A percentile compares a stretch with the other conserved stretches of the same genome.
phyloP scores from a whole-genome alignment of 2,888 invertebrate genomes.

The Enchytraeus crypticus region DNA sequence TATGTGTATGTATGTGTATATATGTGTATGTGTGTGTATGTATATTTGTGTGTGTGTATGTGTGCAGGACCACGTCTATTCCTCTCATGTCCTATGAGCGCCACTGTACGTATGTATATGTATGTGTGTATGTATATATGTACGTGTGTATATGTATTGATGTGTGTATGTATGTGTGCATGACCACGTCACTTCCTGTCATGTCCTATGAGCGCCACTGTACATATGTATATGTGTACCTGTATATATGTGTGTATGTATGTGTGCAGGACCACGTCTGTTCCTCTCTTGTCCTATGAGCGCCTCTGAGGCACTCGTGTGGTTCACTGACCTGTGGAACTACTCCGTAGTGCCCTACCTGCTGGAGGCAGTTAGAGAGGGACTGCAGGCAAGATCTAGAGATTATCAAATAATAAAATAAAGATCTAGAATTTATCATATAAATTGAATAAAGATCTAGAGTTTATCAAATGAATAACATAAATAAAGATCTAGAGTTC shows the following conservation, averaged over 20 bases:
- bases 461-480: too few species aligned
- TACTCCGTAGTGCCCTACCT: slow-evolving; percentile 92
- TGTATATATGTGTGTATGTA: not conserved
- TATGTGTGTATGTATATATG: not conserved
- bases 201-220: not conserved
- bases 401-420: too few species aligned
- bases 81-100: too few species aligned
- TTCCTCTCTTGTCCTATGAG: slow-evolving; percentile 64
- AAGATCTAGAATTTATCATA: too few species aligned
- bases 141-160: not conserved
- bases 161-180: too few species aligned
- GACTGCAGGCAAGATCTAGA: slow-evolving; percentile 67
- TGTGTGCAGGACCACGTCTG: slow-evolving; percentile 57
- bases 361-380: slow-evolving; percentile 86
- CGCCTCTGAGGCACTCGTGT: slow-evolving; percentile 67
- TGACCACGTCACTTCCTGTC: not conserved
- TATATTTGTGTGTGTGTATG: not conserved
- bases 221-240: not conserved
- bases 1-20: not conserved
- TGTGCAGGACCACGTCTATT: slow-evolving; percentile 60
- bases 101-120: too few species aligned
- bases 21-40: not conserved
- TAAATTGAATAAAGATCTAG: too few species aligned
- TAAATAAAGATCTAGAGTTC: too few species aligned
- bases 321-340: slow-evolving; percentile 99